phyloP scores from a whole-genome alignment of 1,140 invertebrate genomes.

The Macrotrachela quadricornifera region DNA sequence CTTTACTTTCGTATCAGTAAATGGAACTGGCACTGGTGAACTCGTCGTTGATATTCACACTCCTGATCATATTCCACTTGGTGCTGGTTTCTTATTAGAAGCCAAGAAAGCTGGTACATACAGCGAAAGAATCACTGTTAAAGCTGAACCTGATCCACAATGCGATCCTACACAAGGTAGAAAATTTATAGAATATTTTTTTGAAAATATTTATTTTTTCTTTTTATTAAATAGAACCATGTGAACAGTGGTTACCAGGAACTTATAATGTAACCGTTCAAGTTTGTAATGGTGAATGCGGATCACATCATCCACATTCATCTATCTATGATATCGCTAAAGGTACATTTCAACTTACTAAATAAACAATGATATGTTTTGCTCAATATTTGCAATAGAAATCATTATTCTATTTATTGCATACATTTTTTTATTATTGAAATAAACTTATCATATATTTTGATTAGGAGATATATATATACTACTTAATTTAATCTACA shows the following conservation, averaged over 20 bases:
- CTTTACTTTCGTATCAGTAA: slow-evolving; percentile 12
- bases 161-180: slow-evolving; percentile 22
- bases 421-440: too few species aligned
- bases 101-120: slow-evolving; percentile 14
- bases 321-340: slow-evolving; percentile 17
- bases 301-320: slow-evolving; percentile 24
- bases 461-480: too few species aligned
- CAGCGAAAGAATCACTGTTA: slow-evolving; percentile 13
- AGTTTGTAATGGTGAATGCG: slow-evolving; percentile 25
- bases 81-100: slow-evolving; percentile 17
- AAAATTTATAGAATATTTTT: too few species aligned
- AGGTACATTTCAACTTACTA: slow-evolving; percentile 11
- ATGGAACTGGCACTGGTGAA: slow-evolving; percentile 23
- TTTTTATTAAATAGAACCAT: slow-evolving; percentile 8
- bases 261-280: slow-evolving; percentile 14
- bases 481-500: too few species aligned
- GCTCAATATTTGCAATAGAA: too few species aligned
- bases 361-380: too few species aligned
- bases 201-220: too few species aligned
- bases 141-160: slow-evolving; percentile 18
- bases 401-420: too few species aligned
- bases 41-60: slow-evolving; percentile 15
- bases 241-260: slow-evolving; percentile 23
- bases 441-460: too few species aligned
- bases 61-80: slow-evolving; percentile 19